Conservation (phyloP, 2,888 invertebrate species). For the Troglohyphantes excavatus region DNA sequence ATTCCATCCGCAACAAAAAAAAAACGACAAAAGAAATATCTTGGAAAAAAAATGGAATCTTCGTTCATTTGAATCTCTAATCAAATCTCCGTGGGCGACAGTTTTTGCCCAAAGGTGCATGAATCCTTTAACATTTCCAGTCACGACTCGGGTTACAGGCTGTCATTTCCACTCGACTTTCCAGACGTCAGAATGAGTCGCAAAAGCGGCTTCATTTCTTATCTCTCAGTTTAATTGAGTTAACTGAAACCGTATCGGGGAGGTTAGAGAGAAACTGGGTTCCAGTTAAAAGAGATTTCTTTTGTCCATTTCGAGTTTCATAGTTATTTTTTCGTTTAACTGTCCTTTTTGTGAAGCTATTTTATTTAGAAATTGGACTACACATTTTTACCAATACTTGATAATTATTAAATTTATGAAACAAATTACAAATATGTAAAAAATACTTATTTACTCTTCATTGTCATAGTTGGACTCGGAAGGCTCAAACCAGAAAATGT, state of each 20-base stretch:
- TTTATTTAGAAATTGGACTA: no score
- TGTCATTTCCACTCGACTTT: slow-evolving; percentile 48
- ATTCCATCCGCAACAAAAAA: not conserved
- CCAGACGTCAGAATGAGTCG: slow-evolving; percentile 16
- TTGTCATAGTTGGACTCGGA: no score
- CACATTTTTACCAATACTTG: no score
- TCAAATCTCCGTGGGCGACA: slow-evolving; percentile 12
- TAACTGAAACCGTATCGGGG: slow-evolving; percentile 30
- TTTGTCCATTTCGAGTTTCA: not conserved
- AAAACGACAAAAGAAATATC: not conserved
- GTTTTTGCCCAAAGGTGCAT: slow-evolving; percentile 2
- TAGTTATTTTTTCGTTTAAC: no score
- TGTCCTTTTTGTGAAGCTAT: no score
- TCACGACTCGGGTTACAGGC: slow-evolving; percentile 45
- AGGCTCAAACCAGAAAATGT: no score
- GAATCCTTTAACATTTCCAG: not conserved
- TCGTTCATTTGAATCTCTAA: slow-evolving; percentile 28
- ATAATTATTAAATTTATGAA: no score
- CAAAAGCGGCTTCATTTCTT: slow-evolving; percentile 29
- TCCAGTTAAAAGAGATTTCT: not conserved
- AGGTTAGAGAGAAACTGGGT: not conserved
- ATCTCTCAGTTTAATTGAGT: slow-evolving; percentile 53
- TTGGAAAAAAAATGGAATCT: not conserved
- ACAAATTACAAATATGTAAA: no score
- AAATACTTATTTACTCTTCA: no score